Conservation (phyloP, 2,888 invertebrate genomes). For the Drosophila mulleri region DNA sequence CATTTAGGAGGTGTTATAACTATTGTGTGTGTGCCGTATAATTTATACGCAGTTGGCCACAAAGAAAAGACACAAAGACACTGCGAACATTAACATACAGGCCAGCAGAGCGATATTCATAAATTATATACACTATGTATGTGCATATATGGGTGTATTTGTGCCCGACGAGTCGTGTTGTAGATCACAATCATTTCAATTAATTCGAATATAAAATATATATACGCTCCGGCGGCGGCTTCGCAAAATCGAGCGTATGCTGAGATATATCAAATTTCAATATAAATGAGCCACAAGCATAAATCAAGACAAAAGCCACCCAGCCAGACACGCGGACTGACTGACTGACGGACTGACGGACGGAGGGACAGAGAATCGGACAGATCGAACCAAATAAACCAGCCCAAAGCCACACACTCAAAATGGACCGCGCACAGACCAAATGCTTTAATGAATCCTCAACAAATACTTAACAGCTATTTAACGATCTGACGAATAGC, state of each 20-base stretch:
- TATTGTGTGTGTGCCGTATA: slow-evolving; percentile 57
- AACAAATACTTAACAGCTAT: slow-evolving; percentile 25
- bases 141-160: slow-evolving; percentile 15
- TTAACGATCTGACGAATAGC: slow-evolving; percentile 75
- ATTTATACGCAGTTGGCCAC: slow-evolving; percentile 63
- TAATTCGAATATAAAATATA: slow-evolving; percentile 77
- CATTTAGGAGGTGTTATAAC: slow-evolving; percentile 75
- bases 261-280: slow-evolving; percentile 79
- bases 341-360: background rate
- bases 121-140: slow-evolving; percentile 55
- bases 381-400: slow-evolving; percentile 29
- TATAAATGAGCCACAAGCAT: slow-evolving; percentile 74
- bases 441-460: slow-evolving; percentile 57
- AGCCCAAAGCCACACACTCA: slow-evolving; percentile 41
- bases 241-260: slow-evolving; percentile 71
- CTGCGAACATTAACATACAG: slow-evolving; percentile 54
- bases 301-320: slow-evolving; percentile 66
- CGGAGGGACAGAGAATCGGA: background rate
- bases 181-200: slow-evolving; percentile 80
- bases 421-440: slow-evolving; percentile 24
- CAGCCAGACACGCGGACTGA: slow-evolving; percentile 23
- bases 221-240: slow-evolving; percentile 62
- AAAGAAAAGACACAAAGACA: slow-evolving; percentile 53
- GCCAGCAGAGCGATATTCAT: slow-evolving; percentile 64
- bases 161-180: slow-evolving; percentile 61